Evolutionary conservation across 2,888 invertebrate species (phyloP), one percentile per base, ranked within the genome.

Genomic region (Epistrophe grossulariae): DNA sequence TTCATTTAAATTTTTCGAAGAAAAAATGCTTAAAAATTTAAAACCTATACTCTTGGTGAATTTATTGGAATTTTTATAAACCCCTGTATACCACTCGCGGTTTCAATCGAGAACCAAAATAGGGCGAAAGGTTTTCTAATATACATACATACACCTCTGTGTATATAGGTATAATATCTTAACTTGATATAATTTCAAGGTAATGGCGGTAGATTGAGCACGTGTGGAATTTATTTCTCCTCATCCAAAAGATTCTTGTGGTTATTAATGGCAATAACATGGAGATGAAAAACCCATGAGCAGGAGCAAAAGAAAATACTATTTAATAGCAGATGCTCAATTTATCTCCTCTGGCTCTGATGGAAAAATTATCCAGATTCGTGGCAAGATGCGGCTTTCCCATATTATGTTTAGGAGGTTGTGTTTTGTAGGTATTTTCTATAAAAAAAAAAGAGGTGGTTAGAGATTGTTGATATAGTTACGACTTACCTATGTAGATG

Each of bases 291-390:
- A 1, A 24, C 24, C 1, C 48, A 43, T 45, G 4, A 40, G 15
- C 17, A 60, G n/a, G 4, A 35, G 11, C 19, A 19, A 38, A 38
- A 60, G 38, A 19, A 60, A 15, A 70, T 70, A 19, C 13, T 81
- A 71, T 81, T 81, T 78, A 73, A 70, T 78, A 77, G 64, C 70
- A 79, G 48, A 60, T 79, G 55, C 74, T 82, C 62, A 79, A 82
- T 82, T 78, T 81, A 77, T 50, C 78, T 7, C 13, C 8, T 8
- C 8, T 8, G 7, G 45, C 45, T 70, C 59, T 77, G 66, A 60
- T 50, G 50, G 79, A 76, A 79, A 72, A 76, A 68, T 48, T 35
- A 48, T 35, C 17, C 17, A 66, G 48, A 17, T 35, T 17, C 19
- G 35, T 45, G 45, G n/a, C n/a, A 13, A 43, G 43, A 43, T 43